These are phyloP conservation scores for Corythoichthys intestinalis DNA, from an alignment of 2,113 vertebrate genomes.

Conservation along the genomic window DNA sequence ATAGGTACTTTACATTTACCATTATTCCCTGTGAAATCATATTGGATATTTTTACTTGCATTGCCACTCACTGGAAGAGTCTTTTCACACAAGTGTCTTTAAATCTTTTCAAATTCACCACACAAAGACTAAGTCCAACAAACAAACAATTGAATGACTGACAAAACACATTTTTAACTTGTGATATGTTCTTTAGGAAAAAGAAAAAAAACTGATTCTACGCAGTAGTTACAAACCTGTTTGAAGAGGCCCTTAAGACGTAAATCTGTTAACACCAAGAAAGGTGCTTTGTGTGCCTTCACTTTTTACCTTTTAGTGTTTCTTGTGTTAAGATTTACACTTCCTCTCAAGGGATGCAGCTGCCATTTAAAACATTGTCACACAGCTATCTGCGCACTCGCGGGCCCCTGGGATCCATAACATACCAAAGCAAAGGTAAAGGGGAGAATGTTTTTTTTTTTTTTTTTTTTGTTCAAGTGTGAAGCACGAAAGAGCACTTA, in stretches of 20 bases:
- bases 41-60: too few species aligned
- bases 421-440: slow-evolving; percentile 18
- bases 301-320: neutral
- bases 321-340: slow-evolving; percentile 42
- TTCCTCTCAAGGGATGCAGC: slow-evolving; percentile 34
- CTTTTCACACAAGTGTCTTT: too few species aligned
- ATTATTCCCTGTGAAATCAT: too few species aligned
- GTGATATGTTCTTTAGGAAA: too few species aligned
- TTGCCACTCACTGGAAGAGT: too few species aligned
- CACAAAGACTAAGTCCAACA: too few species aligned
- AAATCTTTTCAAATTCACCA: too few species aligned
- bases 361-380: slow-evolving; percentile 57
- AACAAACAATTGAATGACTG: too few species aligned
- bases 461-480: slow-evolving; percentile 41
- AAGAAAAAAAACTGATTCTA: too few species aligned
- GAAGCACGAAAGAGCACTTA: slow-evolving; percentile 58
- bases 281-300: neutral
- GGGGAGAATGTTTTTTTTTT: slow-evolving; percentile 31
- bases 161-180: too few species aligned
- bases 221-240: neutral
- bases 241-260: neutral
- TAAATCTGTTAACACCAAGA: neutral
- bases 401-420: slow-evolving; percentile 24
- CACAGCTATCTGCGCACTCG: slow-evolving; percentile 29
- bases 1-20: too few species aligned